Conservation (phyloP, 2,797 vertebrate genomes). For the Arvicola amphibius region DNA sequence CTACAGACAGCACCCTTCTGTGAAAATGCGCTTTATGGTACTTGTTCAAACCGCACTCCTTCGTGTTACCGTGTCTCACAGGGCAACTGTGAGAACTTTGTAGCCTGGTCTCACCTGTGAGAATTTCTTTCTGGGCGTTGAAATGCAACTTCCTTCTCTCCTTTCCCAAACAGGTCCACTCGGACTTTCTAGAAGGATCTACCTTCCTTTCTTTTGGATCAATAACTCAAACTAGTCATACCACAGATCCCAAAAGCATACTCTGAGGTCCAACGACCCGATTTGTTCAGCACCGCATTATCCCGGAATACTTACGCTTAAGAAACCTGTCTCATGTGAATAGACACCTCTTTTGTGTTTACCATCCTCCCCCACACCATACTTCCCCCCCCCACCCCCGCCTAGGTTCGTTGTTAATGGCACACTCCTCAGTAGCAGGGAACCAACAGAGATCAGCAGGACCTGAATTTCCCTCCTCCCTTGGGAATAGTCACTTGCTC, state of each 20-base stretch:
- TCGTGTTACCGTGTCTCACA: neutral
- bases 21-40: neutral
- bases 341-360: neutral
- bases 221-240: neutral
- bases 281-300: neutral
- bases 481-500: neutral
- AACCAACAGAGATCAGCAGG: neutral
- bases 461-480: neutral
- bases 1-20: neutral
- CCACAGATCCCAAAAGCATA: neutral
- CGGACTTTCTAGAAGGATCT: conserved; percentile 40
- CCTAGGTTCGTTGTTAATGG: neutral
- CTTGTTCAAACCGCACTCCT: neutral
- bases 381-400: fast-evolving
- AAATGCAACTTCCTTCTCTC: neutral
- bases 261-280: neutral
- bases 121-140: neutral
- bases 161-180: neutral
- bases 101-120: neutral
- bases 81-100: neutral
- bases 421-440: neutral
- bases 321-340: neutral
- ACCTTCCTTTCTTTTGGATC: neutral
- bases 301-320: neutral
- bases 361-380: fast-evolving